Evolutionary conservation across 2,888 invertebrate species (phyloP).

Genomic region (Urechis unicinctus): DNA sequence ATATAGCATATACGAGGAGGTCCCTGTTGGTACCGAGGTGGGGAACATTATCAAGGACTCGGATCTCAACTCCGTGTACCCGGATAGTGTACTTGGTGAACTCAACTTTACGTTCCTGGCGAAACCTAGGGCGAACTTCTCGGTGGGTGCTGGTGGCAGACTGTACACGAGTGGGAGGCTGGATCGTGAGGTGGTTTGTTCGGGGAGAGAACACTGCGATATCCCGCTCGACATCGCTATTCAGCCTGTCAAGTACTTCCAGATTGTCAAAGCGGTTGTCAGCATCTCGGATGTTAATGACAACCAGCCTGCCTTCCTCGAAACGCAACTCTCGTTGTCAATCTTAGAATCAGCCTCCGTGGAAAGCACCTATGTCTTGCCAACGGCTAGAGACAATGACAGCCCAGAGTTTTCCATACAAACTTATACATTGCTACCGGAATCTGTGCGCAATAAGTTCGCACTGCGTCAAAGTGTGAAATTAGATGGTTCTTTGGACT

Average conservation of each 20-base stretch:
- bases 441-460: slow-evolving; percentile 6
- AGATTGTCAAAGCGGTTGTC: slow-evolving; percentile 18
- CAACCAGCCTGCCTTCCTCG: slow-evolving; percentile 19
- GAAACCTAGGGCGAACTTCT: slow-evolving; percentile 10
- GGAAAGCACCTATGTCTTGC: slow-evolving; percentile 12
- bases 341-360: slow-evolving; percentile 14
- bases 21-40: slow-evolving; percentile 24
- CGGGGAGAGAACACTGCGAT: slow-evolving; percentile 22
- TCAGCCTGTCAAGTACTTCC: slow-evolving; percentile 15
- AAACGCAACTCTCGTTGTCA: slow-evolving; percentile 6
- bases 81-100: background rate
- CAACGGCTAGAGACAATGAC: slow-evolving; percentile 18
- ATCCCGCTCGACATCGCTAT: slow-evolving; percentile 17
- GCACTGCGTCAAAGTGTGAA: slow-evolving; percentile 8
- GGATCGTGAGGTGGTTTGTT: slow-evolving; percentile 20
- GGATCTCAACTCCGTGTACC: slow-evolving; percentile 3
- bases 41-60: slow-evolving; percentile 47
- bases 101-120: slow-evolving; percentile 19
- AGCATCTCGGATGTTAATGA: slow-evolving; percentile 20
- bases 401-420: slow-evolving; percentile 7
- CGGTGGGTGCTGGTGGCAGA: slow-evolving; percentile 12
- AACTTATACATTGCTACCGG: slow-evolving; percentile 10
- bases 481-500: slow-evolving; percentile 12
- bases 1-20: slow-evolving; percentile 34
- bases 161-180: slow-evolving; percentile 13